Base-by-base conservation (phyloP, 2,113 vertebrate genomes). In the Alligator mississippiensis region DNA sequence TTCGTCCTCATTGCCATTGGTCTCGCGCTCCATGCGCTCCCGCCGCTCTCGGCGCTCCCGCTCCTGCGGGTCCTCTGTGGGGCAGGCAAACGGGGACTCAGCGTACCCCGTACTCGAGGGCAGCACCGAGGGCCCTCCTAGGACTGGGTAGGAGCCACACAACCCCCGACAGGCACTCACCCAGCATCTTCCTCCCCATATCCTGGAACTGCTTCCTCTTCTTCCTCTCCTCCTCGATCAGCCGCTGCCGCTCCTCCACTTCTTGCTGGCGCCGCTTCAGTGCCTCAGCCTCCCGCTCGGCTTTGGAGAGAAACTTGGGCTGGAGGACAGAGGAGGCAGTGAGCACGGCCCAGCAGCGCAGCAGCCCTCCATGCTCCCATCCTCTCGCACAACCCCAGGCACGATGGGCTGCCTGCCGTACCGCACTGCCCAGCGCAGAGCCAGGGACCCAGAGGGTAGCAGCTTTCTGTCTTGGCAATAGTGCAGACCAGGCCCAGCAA, bases 231-330 rank as follows among this genome's bases (percentile, higher is more conserved):
- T 99, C 99, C 3, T 99, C 99, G 24, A 99, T 59, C 93, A 98
- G 77, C 94, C 80, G 98, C 93, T 98, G 98, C n/a, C 97, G 97
- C 57, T 99, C 99, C 91, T 99, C 99, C 1, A 98, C 98, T 95
- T 99, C 96, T 94, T 98, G 98, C 94, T 99, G 99, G 75, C 99
- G 97, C 28, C 99, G 98, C 70, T 98, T 99, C 84, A 99, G 38
- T 13, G 99, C 99, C 96, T 99, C 99, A 0, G 99, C 99, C 94
- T 99, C 99, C 72, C 99, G 96, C 87, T 99, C 99, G 0, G 98
- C 98, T 96, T 99, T 99, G 68, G 99, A 99, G 87, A 99, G 97
- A 97, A 99, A 99, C 95, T 99, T 99, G 58, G 99, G 99, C 99
- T 99, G 95, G 19, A 93, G 92, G 15, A 81, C 0, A 82, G 60